Conservation (phyloP, 2,888 invertebrate species). For the Epistrophe eligans region DNA sequence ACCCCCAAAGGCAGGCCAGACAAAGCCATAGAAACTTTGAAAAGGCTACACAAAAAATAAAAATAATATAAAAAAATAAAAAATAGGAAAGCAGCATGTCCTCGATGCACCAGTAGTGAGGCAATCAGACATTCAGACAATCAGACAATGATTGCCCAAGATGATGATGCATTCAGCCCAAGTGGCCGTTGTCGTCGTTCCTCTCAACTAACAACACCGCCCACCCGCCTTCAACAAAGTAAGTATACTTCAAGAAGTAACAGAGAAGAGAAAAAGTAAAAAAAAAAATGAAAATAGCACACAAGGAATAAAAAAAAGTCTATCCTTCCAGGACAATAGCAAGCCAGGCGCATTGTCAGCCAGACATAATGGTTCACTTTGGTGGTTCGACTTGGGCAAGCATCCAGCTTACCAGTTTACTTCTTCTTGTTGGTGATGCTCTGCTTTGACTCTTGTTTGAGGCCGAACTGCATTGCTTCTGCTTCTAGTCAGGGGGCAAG, state of each 20-base stretch:
- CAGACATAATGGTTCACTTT: constrained; percentile 73
- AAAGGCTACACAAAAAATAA: constrained; percentile 16
- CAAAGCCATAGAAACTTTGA: constrained; percentile 50
- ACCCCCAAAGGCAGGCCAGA: constrained; percentile 50
- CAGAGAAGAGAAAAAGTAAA: constrained; percentile 20
- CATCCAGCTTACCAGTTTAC: constrained; percentile 69
- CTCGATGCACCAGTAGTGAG: constrained; percentile 55
- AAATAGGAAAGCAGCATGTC: constrained; percentile 17
- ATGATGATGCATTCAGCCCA: constrained; percentile 69
- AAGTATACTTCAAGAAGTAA: constrained; percentile 63
- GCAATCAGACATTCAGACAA: constrained; percentile 72
- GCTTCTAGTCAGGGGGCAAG: constrained; percentile 58
- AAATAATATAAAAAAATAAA: not conserved
- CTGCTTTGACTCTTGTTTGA: constrained; percentile 28
- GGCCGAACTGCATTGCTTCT: constrained; percentile 8
- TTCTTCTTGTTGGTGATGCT: constrained; percentile 35
- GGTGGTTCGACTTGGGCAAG: constrained; percentile 73
- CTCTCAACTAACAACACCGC: constrained; percentile 2
- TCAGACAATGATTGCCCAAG: constrained; percentile 74
- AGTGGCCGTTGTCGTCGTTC: constrained; percentile 32
- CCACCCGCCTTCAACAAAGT: constrained; percentile 27
- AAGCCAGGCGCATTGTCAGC: constrained; percentile 67
- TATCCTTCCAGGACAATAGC: constrained; percentile 71
- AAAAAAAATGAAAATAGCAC: constrained; percentile 18
- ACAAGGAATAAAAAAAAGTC: constrained; percentile 42